Evolutionary conservation across 2,888 invertebrate species (phyloP).

Genomic region (Kryphioiulus occultus): DNA sequence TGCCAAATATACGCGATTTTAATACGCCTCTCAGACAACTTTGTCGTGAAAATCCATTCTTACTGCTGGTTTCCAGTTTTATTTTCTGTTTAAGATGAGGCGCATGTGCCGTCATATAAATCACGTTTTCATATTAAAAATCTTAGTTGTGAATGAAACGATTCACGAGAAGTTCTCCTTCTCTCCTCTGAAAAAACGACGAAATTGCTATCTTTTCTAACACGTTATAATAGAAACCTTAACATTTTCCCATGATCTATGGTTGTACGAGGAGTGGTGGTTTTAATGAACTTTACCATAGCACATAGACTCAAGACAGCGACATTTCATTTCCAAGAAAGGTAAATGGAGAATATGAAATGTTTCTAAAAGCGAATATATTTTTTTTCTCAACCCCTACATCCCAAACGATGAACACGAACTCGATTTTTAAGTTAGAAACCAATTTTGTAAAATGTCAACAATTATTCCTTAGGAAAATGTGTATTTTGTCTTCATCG

Average conservation of each 20-base stretch:
- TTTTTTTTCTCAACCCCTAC: not conserved
- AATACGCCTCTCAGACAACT: not conserved
- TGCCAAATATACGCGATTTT: not conserved
- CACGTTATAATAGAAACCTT: not conserved
- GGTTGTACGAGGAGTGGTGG: not conserved
- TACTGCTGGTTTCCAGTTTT: not conserved
- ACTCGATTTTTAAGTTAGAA: too few relatives aligned
- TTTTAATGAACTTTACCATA: not conserved
- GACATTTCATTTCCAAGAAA: not conserved
- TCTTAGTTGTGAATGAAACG: not conserved
- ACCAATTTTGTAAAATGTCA: too few relatives aligned
- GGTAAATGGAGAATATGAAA: not conserved
- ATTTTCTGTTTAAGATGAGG: not conserved
- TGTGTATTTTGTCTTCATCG: not conserved
- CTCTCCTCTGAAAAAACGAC: not conserved
- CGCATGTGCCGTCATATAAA: not conserved
- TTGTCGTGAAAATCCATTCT: not conserved
- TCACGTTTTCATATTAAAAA: slow-evolving; percentile 5
- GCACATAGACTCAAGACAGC: not conserved
- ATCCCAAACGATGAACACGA: too few relatives aligned
- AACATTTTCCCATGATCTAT: not conserved
- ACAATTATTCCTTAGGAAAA: too few relatives aligned
- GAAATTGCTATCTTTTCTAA: not conserved
- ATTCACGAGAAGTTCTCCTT: not conserved
- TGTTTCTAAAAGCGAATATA: not conserved